Percentiles rank a stretch among this genome's conserved stretches.
phyloP scores from a whole-genome alignment of 2,888 invertebrate genomes.

The Thymelicus sylvestris region DNA sequence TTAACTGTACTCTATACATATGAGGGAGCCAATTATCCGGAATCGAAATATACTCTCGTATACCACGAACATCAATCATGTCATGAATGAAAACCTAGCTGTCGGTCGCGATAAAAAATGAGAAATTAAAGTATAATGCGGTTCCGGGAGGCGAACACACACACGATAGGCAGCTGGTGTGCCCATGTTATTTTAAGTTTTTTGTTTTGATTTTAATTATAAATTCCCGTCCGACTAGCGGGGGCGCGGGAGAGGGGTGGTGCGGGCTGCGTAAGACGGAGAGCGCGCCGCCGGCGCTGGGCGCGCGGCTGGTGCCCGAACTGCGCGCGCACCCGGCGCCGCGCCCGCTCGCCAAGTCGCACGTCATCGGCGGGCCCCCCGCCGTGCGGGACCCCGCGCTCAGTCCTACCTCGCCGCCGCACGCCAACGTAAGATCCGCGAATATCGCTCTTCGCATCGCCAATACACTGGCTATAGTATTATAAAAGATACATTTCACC shows the following conservation, averaged over 20 bases:
- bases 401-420: slow-evolving; percentile 74
- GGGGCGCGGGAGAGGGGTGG: slow-evolving; percentile 62
- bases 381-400: slow-evolving; percentile 61
- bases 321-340: slow-evolving; percentile 65
- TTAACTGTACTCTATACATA: not conserved
- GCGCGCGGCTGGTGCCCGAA: slow-evolving; percentile 66
- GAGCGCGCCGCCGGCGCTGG: slow-evolving; percentile 73
- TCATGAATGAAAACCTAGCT: not conserved
- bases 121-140: not conserved
- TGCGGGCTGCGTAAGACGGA: slow-evolving; percentile 75
- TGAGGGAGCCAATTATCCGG: not conserved
- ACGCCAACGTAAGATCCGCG: slow-evolving; percentile 70
- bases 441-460: not conserved
- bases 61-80: not conserved
- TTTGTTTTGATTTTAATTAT: slow-evolving; percentile 58
- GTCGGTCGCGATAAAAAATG: not conserved
- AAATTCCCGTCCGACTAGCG: slow-evolving; percentile 69
- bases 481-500: too few relatives aligned
- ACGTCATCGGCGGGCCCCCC: slow-evolving; percentile 86
- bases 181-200: slow-evolving; percentile 59
- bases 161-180: slow-evolving; percentile 55
- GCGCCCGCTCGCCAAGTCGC: slow-evolving; percentile 80
- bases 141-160: slow-evolving; percentile 7
- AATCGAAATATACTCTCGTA: not conserved
- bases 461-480: too few relatives aligned